These are phyloP conservation scores for Steinernema carpocapsae DNA, from an alignment of 2,888 invertebrate genomes.

Conservation along the genomic window DNA sequence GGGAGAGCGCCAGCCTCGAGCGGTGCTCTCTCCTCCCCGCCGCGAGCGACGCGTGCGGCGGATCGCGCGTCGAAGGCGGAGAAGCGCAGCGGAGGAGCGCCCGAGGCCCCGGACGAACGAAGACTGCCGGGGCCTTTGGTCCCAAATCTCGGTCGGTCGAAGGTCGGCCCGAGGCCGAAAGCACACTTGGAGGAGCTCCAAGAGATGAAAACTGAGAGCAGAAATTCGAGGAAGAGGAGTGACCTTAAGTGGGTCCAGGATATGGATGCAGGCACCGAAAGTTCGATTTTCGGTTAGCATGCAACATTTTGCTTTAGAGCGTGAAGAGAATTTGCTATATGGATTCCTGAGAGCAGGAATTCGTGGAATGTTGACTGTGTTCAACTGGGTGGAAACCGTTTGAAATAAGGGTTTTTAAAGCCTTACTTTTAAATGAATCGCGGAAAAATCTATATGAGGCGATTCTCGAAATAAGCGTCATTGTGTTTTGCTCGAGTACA, in stretches of 20 bases:
- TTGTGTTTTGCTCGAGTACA: too few relatives aligned
- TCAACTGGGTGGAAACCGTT: too few relatives aligned
- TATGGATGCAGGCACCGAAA: background rate
- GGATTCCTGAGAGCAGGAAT: too few relatives aligned
- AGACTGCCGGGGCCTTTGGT: constrained; percentile 3
- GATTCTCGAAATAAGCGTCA: too few relatives aligned
- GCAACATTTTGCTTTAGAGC: background rate
- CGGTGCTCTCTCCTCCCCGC: background rate
- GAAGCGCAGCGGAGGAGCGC: background rate
- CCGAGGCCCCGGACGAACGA: background rate
- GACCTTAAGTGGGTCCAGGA: background rate
- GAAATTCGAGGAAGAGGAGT: background rate
- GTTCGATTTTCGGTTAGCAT: background rate
- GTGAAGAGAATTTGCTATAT: background rate
- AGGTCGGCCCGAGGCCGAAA: background rate
- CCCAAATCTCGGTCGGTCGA: background rate
- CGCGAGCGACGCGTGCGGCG: constrained; percentile 1
- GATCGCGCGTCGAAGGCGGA: constrained; percentile 29
- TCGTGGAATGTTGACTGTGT: too few relatives aligned
- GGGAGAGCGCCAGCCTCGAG: background rate
- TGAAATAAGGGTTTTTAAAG: too few relatives aligned
- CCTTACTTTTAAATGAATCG: too few relatives aligned
- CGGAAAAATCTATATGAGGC: too few relatives aligned
- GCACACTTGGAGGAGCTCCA: background rate
- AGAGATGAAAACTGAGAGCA: background rate